Base-by-base conservation (phyloP, 2,888 invertebrate species). In the Galerucella calmariensis region DNA sequence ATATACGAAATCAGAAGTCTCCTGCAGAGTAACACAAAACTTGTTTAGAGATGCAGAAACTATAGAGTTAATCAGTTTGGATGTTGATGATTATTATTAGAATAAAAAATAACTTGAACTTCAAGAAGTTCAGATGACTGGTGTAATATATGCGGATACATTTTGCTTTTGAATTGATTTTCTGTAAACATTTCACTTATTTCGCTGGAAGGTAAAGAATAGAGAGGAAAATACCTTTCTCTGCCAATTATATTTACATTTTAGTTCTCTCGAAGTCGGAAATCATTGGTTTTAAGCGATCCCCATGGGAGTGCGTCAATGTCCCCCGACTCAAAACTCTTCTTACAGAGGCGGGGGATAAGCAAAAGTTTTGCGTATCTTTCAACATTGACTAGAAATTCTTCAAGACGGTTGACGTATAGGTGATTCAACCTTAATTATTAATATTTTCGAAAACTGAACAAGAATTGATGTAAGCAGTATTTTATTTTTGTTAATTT, bases 241-340 rank as follows among this genome's bases (percentile, higher is more conserved):
- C 41, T 56, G 35, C 59, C 69, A 70, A 67, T 74, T 74, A 74
- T 70, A 74, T 70, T 70, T 62, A 74, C 74, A 74, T 74, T 67
- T 71, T 67, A 74, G 62, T 71, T 56, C 67, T 71, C 48, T 62
- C 56, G 63, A 74, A 74, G 62, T 71, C 66, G 71, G 73, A 74
- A 76, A 76, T 74, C 74, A 74, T 76, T 76, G 76, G 76, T 74
- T 76, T 72, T 65, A 46, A 71, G 73, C 67, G 59, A 74, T 56
- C 44, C 76, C 61, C 71, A 35, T 46, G 69, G 81, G 80, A 81
- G 80, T 81, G 82, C 82, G 80, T 82, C 79, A 80, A 79, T 80
- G 83, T 83, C 83, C 82, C 79, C 81, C 65, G 20, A 66, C 53
- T 44, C 12, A 58, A 20, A 16, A 62, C 62, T 62, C 10, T 46